A percentile compares a stretch with the other conserved stretches of the same genome.
phyloP scores from a whole-genome alignment of 2,888 invertebrate species.

The Cephalotes varians region DNA sequence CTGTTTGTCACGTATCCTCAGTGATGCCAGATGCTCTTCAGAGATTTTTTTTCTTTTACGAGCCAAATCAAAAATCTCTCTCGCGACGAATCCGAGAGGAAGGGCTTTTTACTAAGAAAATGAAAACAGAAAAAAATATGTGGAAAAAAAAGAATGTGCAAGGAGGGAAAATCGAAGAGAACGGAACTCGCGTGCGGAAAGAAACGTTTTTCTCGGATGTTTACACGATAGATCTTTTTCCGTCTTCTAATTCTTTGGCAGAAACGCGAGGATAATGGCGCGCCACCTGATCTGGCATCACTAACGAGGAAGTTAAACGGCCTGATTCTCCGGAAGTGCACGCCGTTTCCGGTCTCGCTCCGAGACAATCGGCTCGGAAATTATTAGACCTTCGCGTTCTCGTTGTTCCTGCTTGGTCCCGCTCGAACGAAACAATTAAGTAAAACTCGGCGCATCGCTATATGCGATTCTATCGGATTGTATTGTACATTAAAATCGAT shows the following conservation, averaged over 20 bases:
- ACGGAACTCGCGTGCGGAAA: background rate
- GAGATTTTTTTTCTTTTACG: conserved; percentile 52
- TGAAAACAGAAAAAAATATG: background rate
- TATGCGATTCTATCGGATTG: background rate
- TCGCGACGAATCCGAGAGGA: conserved; percentile 1
- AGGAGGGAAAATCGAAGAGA: background rate
- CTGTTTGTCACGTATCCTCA: conserved; percentile 41
- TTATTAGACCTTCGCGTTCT: background rate
- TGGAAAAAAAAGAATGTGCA: background rate
- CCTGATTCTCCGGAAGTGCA: conserved; percentile 34
- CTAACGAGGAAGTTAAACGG: conserved; percentile 48
- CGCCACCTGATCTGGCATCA: conserved; percentile 63
- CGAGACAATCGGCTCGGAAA: conserved; percentile 42
- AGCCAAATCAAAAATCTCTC: conserved; percentile 35
- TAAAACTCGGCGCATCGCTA: background rate
- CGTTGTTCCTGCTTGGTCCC: conserved; percentile 9
- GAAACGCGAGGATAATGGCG: background rate
- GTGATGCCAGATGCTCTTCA: conserved; percentile 62
- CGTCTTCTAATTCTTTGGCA: background rate
- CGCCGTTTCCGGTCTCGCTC: conserved; percentile 45
- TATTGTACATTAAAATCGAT: background rate
- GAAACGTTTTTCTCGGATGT: conserved; percentile 56
- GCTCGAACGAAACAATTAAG: background rate
- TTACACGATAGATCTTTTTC: conserved; percentile 38
- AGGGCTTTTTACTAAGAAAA: background rate